Evolutionary conservation across 2,113 vertebrate species (phyloP).

Genomic region (Charina bottae): DNA sequence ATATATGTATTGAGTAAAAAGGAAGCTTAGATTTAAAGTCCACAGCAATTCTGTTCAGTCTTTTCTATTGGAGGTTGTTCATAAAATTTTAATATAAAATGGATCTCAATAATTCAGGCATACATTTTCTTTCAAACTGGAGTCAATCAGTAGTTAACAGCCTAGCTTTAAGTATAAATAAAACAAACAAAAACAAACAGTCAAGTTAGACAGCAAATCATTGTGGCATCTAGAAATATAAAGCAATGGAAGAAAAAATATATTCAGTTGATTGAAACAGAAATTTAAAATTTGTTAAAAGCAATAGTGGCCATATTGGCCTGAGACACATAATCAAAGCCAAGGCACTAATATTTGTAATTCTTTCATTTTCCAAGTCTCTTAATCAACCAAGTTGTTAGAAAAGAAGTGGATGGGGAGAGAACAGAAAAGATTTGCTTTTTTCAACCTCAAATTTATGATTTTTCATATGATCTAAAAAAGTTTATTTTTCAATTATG

Average conservation of each 20-base stretch:
- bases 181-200: not conserved
- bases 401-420: not conserved
- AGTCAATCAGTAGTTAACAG: not conserved
- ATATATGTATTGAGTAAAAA: not conserved
- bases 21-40: not conserved
- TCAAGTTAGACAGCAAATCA: not conserved
- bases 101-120: not conserved
- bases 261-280: constrained; percentile 17
- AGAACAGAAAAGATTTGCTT: not conserved
- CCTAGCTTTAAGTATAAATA: not conserved
- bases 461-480: not conserved
- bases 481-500: not conserved
- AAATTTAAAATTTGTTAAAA: constrained; percentile 11
- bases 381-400: not conserved
- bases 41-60: not conserved
- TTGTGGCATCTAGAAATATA: not conserved
- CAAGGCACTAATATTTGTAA: not conserved
- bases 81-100: not conserved
- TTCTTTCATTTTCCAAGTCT: not conserved
- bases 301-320: not conserved
- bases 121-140: constrained; percentile 7
- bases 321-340: not conserved
- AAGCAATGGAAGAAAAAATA: not conserved
- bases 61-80: not conserved
- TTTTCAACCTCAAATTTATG: not conserved